Conservation (phyloP, 2,797 vertebrate species). For the Anniella stebbinsi region DNA sequence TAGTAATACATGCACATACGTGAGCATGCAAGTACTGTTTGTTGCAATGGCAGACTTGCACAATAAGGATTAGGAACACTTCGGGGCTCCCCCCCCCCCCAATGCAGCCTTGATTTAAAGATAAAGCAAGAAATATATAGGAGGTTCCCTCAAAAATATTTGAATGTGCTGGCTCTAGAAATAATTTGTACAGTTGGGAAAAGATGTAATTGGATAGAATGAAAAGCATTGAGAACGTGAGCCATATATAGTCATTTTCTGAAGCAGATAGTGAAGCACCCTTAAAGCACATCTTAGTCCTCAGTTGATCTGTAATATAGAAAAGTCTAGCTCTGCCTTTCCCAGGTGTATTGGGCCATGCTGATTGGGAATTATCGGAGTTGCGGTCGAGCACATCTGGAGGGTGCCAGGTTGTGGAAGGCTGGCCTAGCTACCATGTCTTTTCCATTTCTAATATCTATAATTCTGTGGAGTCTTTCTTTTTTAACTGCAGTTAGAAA, state of each 20-base stretch:
- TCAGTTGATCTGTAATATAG: conserved; percentile 35
- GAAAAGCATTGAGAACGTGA: conserved; percentile 39
- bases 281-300: conserved; percentile 35
- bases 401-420: too few relatives aligned
- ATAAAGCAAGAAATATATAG: neutral
- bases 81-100: neutral
- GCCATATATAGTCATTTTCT: conserved; percentile 28
- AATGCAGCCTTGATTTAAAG: neutral
- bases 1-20: neutral
- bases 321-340: conserved; percentile 2
- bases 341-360: too few relatives aligned
- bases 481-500: conserved; percentile 47
- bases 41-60: neutral
- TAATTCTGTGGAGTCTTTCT: conserved; percentile 18
- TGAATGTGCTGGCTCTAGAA: neutral
- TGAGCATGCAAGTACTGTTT: neutral
- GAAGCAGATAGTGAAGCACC: conserved; percentile 38
- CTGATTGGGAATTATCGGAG: too few relatives aligned
- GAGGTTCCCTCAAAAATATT: neutral
- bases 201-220: conserved; percentile 55
- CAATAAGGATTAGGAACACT: conserved; percentile 1
- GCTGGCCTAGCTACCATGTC: conserved; percentile 45
- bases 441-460: conserved; percentile 35
- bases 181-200: neutral
- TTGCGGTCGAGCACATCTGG: too few relatives aligned